Conservation (phyloP, 2,888 invertebrate species). For the Cryptosula pallasiana region DNA sequence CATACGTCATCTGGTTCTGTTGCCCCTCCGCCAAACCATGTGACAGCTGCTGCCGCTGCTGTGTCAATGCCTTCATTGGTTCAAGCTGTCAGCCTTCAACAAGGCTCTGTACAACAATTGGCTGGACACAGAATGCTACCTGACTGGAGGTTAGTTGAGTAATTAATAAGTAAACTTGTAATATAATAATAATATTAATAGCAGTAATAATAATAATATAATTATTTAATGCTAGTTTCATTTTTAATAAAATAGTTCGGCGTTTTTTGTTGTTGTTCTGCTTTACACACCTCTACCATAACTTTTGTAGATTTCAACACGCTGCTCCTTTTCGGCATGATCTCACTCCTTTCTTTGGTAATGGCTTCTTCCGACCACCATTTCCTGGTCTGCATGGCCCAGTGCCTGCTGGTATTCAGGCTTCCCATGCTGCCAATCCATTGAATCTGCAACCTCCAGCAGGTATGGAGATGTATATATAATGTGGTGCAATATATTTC, state of each 20-base stretch:
- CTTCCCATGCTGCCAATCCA: conserved; percentile 35
- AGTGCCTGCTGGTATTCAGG: conserved; percentile 39
- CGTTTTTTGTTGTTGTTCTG: too few species aligned
- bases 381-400: conserved; percentile 43
- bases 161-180: too few species aligned
- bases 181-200: too few species aligned
- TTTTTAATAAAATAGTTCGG: too few species aligned
- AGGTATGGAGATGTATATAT: too few species aligned
- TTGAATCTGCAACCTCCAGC: conserved; percentile 27
- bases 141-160: conserved; percentile 23
- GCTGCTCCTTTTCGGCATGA: conserved; percentile 18
- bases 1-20: conserved; percentile 18
- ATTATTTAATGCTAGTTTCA: too few species aligned
- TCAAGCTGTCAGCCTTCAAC: conserved; percentile 30
- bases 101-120: conserved; percentile 27
- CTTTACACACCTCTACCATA: too few species aligned
- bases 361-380: conserved; percentile 48
- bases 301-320: conserved; percentile 7
- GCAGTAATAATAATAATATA: too few species aligned
- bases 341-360: conserved; percentile 47
- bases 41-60: conserved; percentile 33
- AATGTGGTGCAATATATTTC: too few species aligned
- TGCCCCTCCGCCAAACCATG: conserved; percentile 30
- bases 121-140: not conserved
- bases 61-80: not conserved